phyloP scores from a whole-genome alignment of 2,113 vertebrate genomes.

The Helogale parvula region DNA sequence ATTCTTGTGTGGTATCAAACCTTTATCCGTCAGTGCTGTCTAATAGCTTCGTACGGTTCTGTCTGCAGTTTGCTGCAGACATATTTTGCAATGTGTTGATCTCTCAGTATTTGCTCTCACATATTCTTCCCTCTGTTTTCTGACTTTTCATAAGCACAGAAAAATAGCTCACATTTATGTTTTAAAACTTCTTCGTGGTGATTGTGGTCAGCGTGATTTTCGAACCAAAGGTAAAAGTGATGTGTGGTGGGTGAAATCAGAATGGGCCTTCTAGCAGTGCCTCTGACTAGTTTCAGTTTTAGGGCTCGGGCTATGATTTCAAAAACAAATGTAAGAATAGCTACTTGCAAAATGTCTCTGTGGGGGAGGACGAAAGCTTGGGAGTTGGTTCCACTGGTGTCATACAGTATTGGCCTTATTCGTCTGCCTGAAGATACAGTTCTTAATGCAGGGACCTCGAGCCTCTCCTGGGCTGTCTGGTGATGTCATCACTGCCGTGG shows the following conservation, averaged over 20 bases:
- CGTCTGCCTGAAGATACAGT: background rate
- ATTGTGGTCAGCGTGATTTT: background rate
- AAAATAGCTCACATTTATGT: conserved; percentile 1
- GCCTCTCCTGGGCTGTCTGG: background rate
- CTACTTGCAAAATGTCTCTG: conserved; percentile 56
- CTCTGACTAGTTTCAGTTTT: conserved; percentile 58
- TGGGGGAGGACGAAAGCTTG: conserved; percentile 43
- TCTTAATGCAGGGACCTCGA: background rate
- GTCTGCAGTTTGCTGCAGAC: conserved; percentile 30
- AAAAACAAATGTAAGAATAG: conserved; percentile 70
- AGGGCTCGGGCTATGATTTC: conserved; percentile 42
- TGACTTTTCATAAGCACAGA: background rate
- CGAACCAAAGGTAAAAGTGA: background rate
- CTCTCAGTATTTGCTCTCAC: background rate
- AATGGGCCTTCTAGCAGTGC: background rate
- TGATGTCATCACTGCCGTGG: conserved; percentile 82
- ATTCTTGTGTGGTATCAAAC: background rate
- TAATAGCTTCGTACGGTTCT: background rate
- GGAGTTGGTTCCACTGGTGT: conserved; percentile 8
- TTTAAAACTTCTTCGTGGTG: background rate
- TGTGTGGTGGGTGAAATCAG: background rate
- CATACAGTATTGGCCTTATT: background rate
- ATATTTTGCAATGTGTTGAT: background rate
- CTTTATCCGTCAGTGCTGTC: background rate
- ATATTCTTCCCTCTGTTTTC: background rate